Evolutionary conservation across 2,797 vertebrate genomes (phyloP).

Genomic region (Alauda arvensis): DNA sequence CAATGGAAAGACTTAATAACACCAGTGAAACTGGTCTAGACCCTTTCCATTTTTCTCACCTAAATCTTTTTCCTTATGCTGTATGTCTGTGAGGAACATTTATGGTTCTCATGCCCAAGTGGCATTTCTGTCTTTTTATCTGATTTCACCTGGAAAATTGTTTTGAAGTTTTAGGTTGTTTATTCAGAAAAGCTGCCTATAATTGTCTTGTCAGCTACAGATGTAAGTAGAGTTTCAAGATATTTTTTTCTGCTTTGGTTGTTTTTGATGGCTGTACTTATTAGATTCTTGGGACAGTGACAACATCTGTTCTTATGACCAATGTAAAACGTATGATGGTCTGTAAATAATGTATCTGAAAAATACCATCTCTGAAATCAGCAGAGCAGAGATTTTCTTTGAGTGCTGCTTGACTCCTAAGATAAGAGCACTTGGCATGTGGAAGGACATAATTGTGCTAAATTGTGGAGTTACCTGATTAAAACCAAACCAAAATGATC

Average conservation of each 20-base stretch:
- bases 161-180: neutral
- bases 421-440: neutral
- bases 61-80: neutral
- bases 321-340: neutral
- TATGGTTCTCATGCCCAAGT: neutral
- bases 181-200: neutral
- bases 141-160: neutral
- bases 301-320: neutral
- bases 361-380: neutral
- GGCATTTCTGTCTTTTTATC: neutral
- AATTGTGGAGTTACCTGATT: neutral
- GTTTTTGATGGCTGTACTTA: neutral
- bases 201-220: neutral
- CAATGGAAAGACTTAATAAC: neutral
- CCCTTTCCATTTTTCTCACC: neutral
- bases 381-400: constrained; percentile 15
- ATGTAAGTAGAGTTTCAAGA: neutral
- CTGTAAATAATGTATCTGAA: neutral
- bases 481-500: neutral
- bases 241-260: neutral
- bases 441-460: neutral
- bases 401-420: neutral
- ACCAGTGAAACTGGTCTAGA: neutral
- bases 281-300: neutral
- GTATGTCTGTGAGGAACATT: neutral